These are phyloP conservation scores for Chlorodrepanis virens DNA, from an alignment of 2,113 vertebrate species.

Conservation along the genomic window DNA sequence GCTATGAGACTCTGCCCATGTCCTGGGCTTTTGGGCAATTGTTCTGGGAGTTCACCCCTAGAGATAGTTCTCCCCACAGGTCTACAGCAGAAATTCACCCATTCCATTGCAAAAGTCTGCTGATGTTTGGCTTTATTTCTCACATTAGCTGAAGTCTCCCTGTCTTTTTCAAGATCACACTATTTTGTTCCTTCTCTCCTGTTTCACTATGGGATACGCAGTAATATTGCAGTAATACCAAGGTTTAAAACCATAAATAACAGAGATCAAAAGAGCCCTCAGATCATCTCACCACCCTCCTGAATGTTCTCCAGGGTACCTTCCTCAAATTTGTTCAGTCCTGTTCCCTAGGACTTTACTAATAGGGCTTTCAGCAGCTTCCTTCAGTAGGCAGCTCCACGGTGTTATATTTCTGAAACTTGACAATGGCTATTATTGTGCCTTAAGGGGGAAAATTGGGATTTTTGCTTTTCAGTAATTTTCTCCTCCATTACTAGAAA, in stretches of 20 bases:
- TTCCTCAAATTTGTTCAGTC: slow-evolving; percentile 49
- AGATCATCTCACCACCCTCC: neutral
- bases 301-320: neutral
- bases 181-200: neutral
- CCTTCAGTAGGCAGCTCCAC: neutral
- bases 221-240: neutral
- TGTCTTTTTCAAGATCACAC: neutral
- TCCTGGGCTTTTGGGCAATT: neutral
- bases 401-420: slow-evolving; percentile 55
- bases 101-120: neutral
- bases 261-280: slow-evolving; percentile 3
- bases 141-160: neutral
- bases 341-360: slow-evolving; percentile 30
- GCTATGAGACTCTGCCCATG: neutral
- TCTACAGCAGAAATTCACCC: neutral
- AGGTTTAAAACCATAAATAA: slow-evolving; percentile 3
- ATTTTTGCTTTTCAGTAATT: slow-evolving; percentile 41
- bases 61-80: neutral
- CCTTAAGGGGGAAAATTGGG: neutral
- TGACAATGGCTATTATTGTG: slow-evolving; percentile 51
- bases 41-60: neutral
- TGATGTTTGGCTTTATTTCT: neutral
- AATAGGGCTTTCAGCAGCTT: slow-evolving; percentile 51
- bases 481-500: slow-evolving; percentile 58
- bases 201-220: neutral